phyloP scores from a whole-genome alignment of 2,888 invertebrate genomes.

The Microctonus hyperodae region DNA sequence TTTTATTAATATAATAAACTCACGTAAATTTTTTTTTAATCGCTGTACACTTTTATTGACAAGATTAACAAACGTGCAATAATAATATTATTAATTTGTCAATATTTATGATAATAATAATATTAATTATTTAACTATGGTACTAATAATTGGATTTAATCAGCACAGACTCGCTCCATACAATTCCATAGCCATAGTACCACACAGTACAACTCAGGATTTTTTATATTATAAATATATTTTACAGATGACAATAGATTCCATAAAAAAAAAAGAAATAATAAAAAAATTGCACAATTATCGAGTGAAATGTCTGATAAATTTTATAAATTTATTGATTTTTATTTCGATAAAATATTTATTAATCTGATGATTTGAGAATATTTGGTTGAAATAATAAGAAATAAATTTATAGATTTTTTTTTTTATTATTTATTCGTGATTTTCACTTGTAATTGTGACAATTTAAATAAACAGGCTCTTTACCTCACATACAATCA shows the following conservation, averaged over 20 bases:
- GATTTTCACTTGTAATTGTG: slow-evolving; percentile 15
- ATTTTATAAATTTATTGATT: not conserved
- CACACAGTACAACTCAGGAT: slow-evolving; percentile 64
- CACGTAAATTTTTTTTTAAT: not conserved
- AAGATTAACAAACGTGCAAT: not conserved
- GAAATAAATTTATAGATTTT: not conserved
- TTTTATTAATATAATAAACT: slow-evolving; percentile 7
- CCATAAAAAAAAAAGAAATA: too few relatives aligned
- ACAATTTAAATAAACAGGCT: slow-evolving; percentile 52
- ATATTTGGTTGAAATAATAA: not conserved
- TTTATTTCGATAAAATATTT: too few relatives aligned
- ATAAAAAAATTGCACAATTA: slow-evolving; percentile 41
- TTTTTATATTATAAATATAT: slow-evolving; percentile 61
- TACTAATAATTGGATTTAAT: slow-evolving; percentile 23
- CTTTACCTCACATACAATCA: slow-evolving; percentile 63
- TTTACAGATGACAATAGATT: slow-evolving; percentile 64
- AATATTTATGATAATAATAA: not conserved
- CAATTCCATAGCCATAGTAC: slow-evolving; percentile 64
- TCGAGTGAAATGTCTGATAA: not conserved
- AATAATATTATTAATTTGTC: too few relatives aligned
- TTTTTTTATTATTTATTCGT: not conserved
- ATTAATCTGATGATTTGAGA: not conserved
- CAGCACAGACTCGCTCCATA: slow-evolving; percentile 48
- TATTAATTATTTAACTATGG: not conserved
- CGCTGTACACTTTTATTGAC: not conserved